A percentile compares a stretch with the other conserved stretches of the same genome.
Conservation (phyloP, 1,140 invertebrate species). For the Drosophila sp. region DNA sequence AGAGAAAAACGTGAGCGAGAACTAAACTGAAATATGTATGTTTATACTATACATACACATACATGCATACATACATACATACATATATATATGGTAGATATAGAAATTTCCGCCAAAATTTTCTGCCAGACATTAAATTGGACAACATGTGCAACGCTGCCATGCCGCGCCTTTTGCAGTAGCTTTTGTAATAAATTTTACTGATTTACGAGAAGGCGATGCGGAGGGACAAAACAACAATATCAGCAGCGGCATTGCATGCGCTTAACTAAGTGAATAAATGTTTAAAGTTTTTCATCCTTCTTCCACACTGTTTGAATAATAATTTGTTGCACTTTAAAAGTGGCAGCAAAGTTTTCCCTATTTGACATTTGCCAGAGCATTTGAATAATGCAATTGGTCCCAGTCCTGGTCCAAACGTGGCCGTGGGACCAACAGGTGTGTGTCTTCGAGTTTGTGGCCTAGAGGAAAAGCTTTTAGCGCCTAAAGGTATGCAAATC, state of each 20-base stretch:
- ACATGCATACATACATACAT: neutral
- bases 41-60: slow-evolving; percentile 17
- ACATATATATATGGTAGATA: neutral
- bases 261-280: slow-evolving; percentile 75
- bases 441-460: slow-evolving; percentile 34
- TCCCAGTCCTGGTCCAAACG: neutral
- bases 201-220: slow-evolving; percentile 67
- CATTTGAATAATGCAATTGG: slow-evolving; percentile 70
- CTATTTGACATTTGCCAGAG: slow-evolving; percentile 48
- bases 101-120: slow-evolving; percentile 64
- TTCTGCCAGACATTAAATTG: slow-evolving; percentile 63
- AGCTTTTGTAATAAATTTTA: slow-evolving; percentile 71
- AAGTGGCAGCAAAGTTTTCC: slow-evolving; percentile 26
- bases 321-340: slow-evolving; percentile 73
- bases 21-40: slow-evolving; percentile 76
- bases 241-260: slow-evolving; percentile 1
- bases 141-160: slow-evolving; percentile 62
- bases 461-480: slow-evolving; percentile 64
- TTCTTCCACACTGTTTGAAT: slow-evolving; percentile 17
- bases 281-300: slow-evolving; percentile 58
- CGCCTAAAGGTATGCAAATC: slow-evolving; percentile 72
- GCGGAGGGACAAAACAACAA: slow-evolving; percentile 10
- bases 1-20: slow-evolving; percentile 55
- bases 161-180: slow-evolving; percentile 61
- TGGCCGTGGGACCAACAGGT: slow-evolving; percentile 43